Base-by-base conservation (phyloP, 2,888 invertebrate genomes). In the Drosophila aldrichi region DNA sequence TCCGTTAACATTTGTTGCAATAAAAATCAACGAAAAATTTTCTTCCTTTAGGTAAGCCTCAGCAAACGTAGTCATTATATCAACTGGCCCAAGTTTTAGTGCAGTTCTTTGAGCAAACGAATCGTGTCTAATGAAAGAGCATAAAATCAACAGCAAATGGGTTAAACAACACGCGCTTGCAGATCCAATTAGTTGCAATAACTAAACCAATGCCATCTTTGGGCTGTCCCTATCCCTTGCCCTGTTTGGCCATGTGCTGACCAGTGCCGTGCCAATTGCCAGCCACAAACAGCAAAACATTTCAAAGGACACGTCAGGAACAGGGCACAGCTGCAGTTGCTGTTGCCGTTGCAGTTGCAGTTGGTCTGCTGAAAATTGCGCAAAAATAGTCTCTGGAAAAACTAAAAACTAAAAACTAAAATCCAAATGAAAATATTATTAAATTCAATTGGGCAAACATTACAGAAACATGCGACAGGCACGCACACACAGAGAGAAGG, bases 371-470 rank as follows among this genome's bases (percentile, higher is more conserved):
- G 70, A 46, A 86, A 83, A 79, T 82, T 73, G 77, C 61, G 63
- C 67, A 68, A 82, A 84, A 88, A 82, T 82, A 82, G 82, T 79
- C 64, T 67, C 48, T 34, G 44, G 22, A 68, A 70, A 51, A 51
- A 34, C 34, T 36, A 16, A 71, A 51, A 51, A 20, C 34, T 36
- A 34, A 73, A 83, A 85, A 83, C 87, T 87, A 78, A 87, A 86
- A 86, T 88, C 88, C 88, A 89, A 89, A 87, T 89, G 82, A 86
- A 88, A 90, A 90, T 89, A 90, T 89, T 89, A 90, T 90, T 90
- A 90, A 90, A 89, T 88, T 90, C 90, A 90, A 89, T 89, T 90
- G 90, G 84, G 81, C 76, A 82, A 90, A 88, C 88, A 89, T 88
- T 90, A 83, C 87, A 81, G 84, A 74, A 81, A 79, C 88, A 86